Percentiles rank a stretch among this genome's conserved stretches.
Conservation (phyloP, 1,140 invertebrate genomes). For the Cheumatopsyche charites region DNA sequence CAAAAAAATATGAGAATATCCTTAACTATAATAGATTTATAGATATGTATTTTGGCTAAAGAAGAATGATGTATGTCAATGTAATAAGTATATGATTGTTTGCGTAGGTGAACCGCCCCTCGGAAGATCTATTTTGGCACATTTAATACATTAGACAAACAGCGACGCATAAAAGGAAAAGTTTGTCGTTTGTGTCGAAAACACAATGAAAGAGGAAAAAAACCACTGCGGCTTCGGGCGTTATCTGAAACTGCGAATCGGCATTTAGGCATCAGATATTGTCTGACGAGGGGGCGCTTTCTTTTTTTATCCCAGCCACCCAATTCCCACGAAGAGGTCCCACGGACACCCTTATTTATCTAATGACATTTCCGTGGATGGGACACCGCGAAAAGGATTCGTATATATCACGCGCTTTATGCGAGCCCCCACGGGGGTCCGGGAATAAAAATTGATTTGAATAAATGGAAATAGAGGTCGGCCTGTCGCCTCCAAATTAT, state of each 20-base stretch:
- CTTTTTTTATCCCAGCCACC: background rate
- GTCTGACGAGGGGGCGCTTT: constrained; percentile 1
- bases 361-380: constrained; percentile 31
- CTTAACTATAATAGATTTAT: too few relatives aligned
- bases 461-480: constrained; percentile 42
- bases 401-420: constrained; percentile 38
- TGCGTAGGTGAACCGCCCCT: too few relatives aligned
- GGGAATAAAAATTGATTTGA: constrained; percentile 41
- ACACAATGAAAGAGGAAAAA: background rate
- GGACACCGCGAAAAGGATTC: constrained; percentile 20
- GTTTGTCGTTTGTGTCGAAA: background rate
- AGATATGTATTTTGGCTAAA: too few relatives aligned
- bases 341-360: constrained; percentile 31
- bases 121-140: too few relatives aligned
- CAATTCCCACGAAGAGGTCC: background rate
- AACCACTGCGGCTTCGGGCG: background rate
- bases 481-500: constrained; percentile 34
- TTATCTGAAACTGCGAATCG: constrained; percentile 17
- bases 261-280: constrained; percentile 34
- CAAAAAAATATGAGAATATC: too few relatives aligned
- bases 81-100: too few relatives aligned
- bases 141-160: background rate
- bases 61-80: too few relatives aligned
- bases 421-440: constrained; percentile 15
- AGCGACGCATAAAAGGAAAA: background rate